phyloP scores from a whole-genome alignment of 2,113 vertebrate genomes.

The Rhinoptilus africanus region DNA sequence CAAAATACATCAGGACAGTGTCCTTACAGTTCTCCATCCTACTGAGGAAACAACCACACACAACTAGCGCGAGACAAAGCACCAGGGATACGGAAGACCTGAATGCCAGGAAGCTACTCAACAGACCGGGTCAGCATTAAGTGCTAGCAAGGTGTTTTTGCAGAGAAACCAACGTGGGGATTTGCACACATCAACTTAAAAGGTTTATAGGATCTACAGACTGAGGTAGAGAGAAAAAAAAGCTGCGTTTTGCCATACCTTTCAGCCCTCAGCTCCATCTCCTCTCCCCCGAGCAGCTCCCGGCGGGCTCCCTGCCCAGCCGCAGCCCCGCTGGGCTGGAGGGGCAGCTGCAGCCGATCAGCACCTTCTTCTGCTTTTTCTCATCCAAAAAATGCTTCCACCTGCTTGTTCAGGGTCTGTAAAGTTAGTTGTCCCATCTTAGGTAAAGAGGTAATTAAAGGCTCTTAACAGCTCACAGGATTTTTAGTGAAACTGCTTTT shows the following conservation, averaged over 20 bases:
- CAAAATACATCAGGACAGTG: neutral
- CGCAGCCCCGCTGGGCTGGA: neutral
- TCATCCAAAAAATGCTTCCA: neutral
- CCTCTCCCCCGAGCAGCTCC: neutral
- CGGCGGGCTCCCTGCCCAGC: neutral
- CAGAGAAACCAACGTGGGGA: rapidly evolving
- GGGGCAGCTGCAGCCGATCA: neutral
- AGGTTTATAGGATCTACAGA: neutral
- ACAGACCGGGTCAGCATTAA: neutral
- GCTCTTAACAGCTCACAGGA: neutral
- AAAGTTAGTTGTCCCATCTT: neutral
- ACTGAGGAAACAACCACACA: rapidly evolving
- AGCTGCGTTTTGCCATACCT: rapidly evolving
- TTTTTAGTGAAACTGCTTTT: neutral
- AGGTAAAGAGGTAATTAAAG: neutral
- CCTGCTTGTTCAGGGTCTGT: neutral
- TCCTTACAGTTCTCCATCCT: neutral
- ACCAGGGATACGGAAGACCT: neutral
- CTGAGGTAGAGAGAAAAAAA: neutral
- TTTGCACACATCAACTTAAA: rapidly evolving
- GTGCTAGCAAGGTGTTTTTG: rapidly evolving
- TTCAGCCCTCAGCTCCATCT: neutral
- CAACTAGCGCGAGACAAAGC: neutral
- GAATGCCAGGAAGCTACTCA: neutral
- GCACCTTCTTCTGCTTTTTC: neutral